Evolutionary conservation across 2,888 invertebrate species (phyloP).

Genomic region (Thalpophila matura): DNA sequence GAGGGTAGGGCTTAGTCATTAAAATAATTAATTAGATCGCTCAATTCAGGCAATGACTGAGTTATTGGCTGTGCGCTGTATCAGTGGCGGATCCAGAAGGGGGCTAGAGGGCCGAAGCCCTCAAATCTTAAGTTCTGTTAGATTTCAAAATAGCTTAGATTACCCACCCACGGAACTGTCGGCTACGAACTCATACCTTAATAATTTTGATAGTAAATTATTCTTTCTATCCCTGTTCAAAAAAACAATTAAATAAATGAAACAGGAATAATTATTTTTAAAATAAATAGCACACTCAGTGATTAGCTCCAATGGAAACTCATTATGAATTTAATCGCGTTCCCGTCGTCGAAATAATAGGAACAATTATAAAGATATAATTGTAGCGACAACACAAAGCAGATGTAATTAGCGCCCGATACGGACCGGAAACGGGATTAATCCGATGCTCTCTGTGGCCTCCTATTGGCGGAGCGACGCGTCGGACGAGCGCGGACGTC

Average conservation of each 20-base stretch:
- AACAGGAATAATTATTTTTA: not conserved
- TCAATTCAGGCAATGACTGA: too few relatives aligned
- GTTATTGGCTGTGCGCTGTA: too few relatives aligned
- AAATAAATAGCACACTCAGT: not conserved
- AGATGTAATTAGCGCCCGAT: constrained; percentile 46
- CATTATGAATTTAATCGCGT: not conserved
- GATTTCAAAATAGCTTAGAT: too few relatives aligned
- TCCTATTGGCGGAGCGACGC: constrained; percentile 33
- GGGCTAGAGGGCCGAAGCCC: too few relatives aligned
- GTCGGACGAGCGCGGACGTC: constrained; percentile 30
- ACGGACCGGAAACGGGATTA: constrained; percentile 38
- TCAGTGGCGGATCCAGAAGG: too few relatives aligned
- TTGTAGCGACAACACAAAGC: constrained; percentile 20
- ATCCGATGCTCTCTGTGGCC: constrained; percentile 37
- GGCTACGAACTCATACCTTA: too few relatives aligned
- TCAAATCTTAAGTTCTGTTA: too few relatives aligned
- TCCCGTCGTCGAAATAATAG: constrained; percentile 4
- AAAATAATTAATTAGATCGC: not conserved
- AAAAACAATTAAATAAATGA: not conserved
- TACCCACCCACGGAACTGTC: too few relatives aligned
- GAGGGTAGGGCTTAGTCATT: not conserved
- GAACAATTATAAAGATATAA: constrained; percentile 12
- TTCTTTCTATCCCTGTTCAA: too few relatives aligned
- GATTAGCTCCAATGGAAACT: constrained; percentile 8
- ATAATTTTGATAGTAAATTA: too few relatives aligned